phyloP scores from a whole-genome alignment of 2,113 vertebrate genomes.

The Maccullochella peelii region DNA sequence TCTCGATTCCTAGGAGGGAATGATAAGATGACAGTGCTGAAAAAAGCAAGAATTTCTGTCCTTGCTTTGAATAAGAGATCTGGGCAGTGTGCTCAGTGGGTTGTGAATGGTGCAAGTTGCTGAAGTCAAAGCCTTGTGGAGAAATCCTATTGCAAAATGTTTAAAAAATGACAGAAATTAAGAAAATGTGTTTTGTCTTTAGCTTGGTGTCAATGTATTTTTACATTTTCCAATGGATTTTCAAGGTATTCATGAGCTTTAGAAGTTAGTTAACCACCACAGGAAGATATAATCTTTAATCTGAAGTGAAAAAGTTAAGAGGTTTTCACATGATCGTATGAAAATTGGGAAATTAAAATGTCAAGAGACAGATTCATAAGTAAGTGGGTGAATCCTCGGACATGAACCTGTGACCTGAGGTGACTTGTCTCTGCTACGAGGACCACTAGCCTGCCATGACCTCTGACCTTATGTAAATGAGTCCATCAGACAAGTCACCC shows the following conservation, averaged over 20 bases:
- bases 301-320: neutral
- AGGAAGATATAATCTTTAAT: neutral
- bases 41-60: neutral
- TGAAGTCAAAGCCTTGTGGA: neutral
- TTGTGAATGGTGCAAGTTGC: neutral
- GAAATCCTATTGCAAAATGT: neutral
- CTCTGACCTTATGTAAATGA: constrained; percentile 16
- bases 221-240: neutral
- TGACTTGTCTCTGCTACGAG: neutral
- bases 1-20: neutral
- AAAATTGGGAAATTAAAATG: neutral
- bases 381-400: neutral
- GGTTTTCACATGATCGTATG: neutral
- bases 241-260: neutral
- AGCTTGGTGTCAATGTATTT: neutral
- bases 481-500: neutral
- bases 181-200: neutral
- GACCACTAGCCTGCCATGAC: neutral
- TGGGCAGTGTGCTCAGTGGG: neutral
- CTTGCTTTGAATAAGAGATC: neutral
- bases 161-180: neutral
- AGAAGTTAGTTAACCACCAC: neutral
- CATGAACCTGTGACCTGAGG: constrained; percentile 21
- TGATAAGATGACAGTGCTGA: neutral
- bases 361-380: constrained; percentile 22